Conservation (phyloP, 2,113 vertebrate genomes). For the Hemiscyllium ocellatum region DNA sequence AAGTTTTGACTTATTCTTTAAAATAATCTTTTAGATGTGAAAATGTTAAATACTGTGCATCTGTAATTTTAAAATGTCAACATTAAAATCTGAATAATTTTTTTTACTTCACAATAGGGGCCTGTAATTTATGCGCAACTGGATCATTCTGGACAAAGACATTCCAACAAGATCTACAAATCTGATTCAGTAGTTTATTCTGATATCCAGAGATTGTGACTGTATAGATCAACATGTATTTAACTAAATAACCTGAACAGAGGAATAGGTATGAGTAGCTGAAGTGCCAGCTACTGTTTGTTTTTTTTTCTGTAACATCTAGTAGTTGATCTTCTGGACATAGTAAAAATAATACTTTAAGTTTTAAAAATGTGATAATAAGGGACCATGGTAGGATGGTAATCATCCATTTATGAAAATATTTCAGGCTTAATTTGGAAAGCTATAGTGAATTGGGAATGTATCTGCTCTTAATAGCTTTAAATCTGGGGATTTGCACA, state of each 20-base stretch:
- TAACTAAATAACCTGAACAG: not conserved
- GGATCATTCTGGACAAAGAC: conserved; percentile 84
- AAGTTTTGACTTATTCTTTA: not conserved
- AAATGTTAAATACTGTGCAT: not conserved
- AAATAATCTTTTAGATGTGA: not conserved
- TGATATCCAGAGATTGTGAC: conserved; percentile 70
- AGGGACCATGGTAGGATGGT: not conserved
- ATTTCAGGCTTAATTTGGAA: not conserved
- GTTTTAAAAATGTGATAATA: not conserved
- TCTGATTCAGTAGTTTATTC: conserved; percentile 92
- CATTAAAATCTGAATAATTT: not conserved
- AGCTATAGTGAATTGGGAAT: not conserved
- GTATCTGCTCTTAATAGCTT: not conserved
- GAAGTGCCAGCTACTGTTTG: not conserved
- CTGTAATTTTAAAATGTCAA: not conserved
- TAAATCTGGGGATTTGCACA: not conserved
- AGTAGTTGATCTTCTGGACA: not conserved
- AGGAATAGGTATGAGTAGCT: not conserved
- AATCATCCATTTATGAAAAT: not conserved
- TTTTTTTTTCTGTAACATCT: not conserved
- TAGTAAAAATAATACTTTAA: not conserved
- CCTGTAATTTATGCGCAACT: conserved; percentile 94
- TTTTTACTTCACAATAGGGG: conserved; percentile 59
- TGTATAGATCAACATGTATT: not conserved
- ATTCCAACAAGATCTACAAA: conserved; percentile 80